Base-by-base conservation (phyloP, 2,113 vertebrate species). In the Rhineura floridana region DNA sequence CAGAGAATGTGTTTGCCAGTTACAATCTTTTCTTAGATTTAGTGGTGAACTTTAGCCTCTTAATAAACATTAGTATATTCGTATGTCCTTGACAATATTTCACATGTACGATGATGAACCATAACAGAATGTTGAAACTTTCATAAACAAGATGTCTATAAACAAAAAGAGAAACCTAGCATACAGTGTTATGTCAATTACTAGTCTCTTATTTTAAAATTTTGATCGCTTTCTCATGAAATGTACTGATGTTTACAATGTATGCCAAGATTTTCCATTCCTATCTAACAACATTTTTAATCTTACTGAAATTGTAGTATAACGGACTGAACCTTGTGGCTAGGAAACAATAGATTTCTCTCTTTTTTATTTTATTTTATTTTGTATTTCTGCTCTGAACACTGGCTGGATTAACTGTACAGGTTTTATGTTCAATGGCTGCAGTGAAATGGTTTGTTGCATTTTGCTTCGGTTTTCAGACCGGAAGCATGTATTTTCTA, bases 401-500 rank as follows among this genome's bases (percentile, higher is more conserved):
- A 96, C 96, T 96, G 96, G 96, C 95, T 97, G 96, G 95, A 96
- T n/a, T 96, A 96, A 94, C 55, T 96, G 96, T 97, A 96, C 96
- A 97, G 96, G 96, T 97, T 96, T 59, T 96, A 90, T 96, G 96
- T 97, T 96, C 93, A 92, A 95, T 96, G 96, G 96, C 96, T 97
- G 96, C 95, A 96, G 95, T 96, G 96, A 94, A 94, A 96, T 95
- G 95, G 96, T 97, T 96, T 96, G 96, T 97, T 96, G 96, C 96
- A 97, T 97, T 97, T 97, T 96, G 96, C 97, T 98, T 96, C 97
- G 96, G 96, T 93, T 96, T 97, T 97, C 95, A 96, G 91, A 92
- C 96, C 96, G 95, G 97, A 97, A 97, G 97, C 96, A 97, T 97
- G 96, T 95, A 95, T 97, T 97, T 98, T 98, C 95, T 97, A 97